phyloP scores from a whole-genome alignment of 1,140 invertebrate species.

The Penaeus indicus region DNA sequence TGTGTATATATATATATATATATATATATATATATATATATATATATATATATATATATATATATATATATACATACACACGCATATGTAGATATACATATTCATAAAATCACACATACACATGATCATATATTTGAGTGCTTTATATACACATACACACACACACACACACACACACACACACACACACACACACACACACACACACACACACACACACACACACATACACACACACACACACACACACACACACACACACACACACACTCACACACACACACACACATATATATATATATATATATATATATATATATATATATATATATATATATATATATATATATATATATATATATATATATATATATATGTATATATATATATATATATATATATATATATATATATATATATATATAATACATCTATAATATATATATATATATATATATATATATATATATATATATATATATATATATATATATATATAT shows the following conservation, averaged over 20 bases:
- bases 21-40: not conserved
- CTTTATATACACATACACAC: not conserved
- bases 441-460: constrained; percentile 9
- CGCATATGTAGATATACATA: not conserved
- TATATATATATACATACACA: not conserved
- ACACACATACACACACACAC: not conserved
- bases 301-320: no score
- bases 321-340: no score
- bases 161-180: no score
- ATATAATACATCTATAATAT: no score
- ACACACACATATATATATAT: no score
- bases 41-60: not conserved
- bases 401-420: no score
- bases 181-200: not conserved
- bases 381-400: no score
- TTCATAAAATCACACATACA: not conserved
- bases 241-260: no score
- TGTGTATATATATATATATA: constrained; percentile 32
- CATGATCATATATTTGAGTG: not conserved
- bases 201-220: not conserved
- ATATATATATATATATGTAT: no score
- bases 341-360: no score
- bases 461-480: not conserved
- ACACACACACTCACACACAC: no score
- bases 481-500: constrained; percentile 29